These are phyloP conservation scores for Pardalotus punctatus DNA, from an alignment of 2,113 vertebrate species.

Conservation along the genomic window DNA sequence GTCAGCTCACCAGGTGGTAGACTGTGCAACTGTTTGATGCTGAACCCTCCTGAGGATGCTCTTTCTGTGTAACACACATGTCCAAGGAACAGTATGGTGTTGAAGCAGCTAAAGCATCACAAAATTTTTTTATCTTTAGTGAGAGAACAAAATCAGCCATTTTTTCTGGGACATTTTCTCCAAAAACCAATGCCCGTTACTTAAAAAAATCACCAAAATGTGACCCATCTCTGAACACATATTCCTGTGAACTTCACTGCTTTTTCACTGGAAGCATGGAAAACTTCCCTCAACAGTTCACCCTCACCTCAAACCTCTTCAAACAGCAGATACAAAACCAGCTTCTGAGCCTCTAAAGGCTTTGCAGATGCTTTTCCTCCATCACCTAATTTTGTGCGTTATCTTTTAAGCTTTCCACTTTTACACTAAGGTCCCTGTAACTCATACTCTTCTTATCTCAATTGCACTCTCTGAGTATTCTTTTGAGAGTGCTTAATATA, in stretches of 20 bases:
- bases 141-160: not conserved
- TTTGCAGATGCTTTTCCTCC: not conserved
- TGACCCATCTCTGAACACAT: not conserved
- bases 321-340: not conserved
- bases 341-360: not conserved
- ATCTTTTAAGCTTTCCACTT: not conserved
- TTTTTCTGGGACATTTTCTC: not conserved
- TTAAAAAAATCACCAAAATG: not conserved
- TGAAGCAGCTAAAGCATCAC: not conserved
- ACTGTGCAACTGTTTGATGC: not conserved
- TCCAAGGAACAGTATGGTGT: not conserved
- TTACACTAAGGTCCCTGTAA: not conserved
- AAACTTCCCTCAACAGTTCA: not conserved
- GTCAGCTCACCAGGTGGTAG: constrained; percentile 23
- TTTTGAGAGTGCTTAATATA: not conserved
- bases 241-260: not conserved
- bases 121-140: not conserved
- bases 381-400: not conserved
- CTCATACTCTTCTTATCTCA: not conserved
- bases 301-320: not conserved
- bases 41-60: not conserved
- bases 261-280: not conserved
- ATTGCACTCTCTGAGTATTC: not conserved
- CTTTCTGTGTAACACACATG: not conserved
- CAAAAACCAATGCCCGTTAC: not conserved